Base-by-base conservation (phyloP, 35 echinoderm and acorn worm species). In the Heliocidaris tuberculata region DNA sequence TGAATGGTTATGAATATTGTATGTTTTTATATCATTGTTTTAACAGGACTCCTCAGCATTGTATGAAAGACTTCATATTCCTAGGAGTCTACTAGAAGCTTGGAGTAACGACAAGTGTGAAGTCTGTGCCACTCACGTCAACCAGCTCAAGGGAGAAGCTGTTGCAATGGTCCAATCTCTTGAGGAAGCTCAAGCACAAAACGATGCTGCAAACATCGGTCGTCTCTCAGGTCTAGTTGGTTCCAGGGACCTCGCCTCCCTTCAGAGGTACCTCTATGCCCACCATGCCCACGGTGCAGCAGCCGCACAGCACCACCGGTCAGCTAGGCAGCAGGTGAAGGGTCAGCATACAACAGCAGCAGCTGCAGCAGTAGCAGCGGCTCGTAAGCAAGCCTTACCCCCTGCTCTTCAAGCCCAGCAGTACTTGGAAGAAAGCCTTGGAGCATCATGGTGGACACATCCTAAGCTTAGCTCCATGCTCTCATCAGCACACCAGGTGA, bases 81-180 rank as follows among this genome's bases (percentile, higher is more conserved):
- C 98, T 9, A 59, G 93, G 49, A 96, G 95, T 60, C 91, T 97
- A 90, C 93, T 94, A 90, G 96, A 99, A 95, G 96, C 96, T 85
- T 99, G 98, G 98, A 96, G 88, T 59, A 96, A 96, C 56, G 94
- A 97, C 90, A 96, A 96, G 86, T 99, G 98, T 95, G 95, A 97
- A 70, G 97, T 97, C 0, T 99, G 97, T 65, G 94, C 96, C 47
- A 99, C 97, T 13, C 96, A 97, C 88, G 86, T 96, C 16, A 95
- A 94, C 54, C 96, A 99, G 49, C 95, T 97, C 30, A 97, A 97
- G 49, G 97, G 97, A 50, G 97, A 99, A 92, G 97, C 97, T 0
- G 96, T 99, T 27, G 95, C 95, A 35, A 99, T 99, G 97, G 98
- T 99, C 11, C 98, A 99, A 54, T 99, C 98, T 0, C 94, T 99